Evolutionary conservation across 2,113 vertebrate species (phyloP).

Genomic region (Thymallus thymallus): DNA sequence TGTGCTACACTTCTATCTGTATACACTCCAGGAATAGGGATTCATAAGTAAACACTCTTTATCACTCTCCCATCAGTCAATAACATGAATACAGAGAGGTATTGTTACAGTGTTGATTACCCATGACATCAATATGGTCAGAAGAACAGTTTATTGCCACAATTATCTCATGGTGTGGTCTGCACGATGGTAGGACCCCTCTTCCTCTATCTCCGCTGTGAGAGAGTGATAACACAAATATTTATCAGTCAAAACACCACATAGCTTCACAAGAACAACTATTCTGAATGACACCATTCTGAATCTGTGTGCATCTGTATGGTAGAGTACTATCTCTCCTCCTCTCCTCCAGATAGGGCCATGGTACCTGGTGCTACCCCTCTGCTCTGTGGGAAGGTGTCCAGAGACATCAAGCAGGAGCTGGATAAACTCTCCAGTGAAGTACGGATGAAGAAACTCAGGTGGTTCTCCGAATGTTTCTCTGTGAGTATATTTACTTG

Average conservation of each 20-base stretch:
- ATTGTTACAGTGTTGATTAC: not conserved
- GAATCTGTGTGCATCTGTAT: not conserved
- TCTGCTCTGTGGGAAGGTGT: slow-evolving; percentile 92
- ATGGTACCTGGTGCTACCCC: slow-evolving; percentile 82
- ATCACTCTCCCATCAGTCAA: not conserved
- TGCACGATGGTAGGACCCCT: too few relatives aligned
- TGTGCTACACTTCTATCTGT: too few relatives aligned
- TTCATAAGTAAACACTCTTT: not conserved
- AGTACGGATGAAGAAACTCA: slow-evolving; percentile 80
- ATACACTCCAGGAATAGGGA: not conserved
- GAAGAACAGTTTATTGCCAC: too few relatives aligned
- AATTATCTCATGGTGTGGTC: too few relatives aligned
- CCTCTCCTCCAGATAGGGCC: slow-evolving; percentile 76
- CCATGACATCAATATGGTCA: too few relatives aligned
- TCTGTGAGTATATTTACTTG: slow-evolving; percentile 77
- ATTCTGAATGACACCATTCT: not conserved
- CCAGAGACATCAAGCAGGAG: slow-evolving; percentile 91
- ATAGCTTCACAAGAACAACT: too few relatives aligned
- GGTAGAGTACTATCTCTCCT: not conserved
- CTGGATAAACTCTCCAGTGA: slow-evolving; percentile 84
- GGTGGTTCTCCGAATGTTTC: slow-evolving; percentile 94
- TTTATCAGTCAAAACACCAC: too few relatives aligned
- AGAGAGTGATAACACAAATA: too few relatives aligned
- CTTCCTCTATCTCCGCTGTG: too few relatives aligned
- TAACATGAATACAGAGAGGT: not conserved